Base-by-base conservation (phyloP, 2,113 vertebrate genomes). In the Lagopus leucura region DNA sequence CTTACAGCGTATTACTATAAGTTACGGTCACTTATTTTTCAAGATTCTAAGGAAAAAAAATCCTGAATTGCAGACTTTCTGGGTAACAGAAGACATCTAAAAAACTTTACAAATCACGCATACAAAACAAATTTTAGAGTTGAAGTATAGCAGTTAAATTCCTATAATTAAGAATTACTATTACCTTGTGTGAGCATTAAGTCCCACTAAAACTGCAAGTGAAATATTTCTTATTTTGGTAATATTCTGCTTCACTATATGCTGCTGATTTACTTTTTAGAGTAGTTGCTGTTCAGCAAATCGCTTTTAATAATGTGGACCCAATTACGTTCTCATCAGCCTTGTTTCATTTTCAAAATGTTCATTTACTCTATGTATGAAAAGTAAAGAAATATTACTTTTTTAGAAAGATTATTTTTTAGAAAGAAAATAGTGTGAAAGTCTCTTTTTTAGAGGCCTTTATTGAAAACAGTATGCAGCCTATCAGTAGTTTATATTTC, bases 271-370 rank as follows among this genome's bases (percentile, higher is more conserved):
- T 48, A 11, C 16, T 67, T 40, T 43, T 54, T n/a, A 42, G 57
- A 32, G 9, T 57, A 13, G 6, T 15, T 36, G 19, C 24, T 84
- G 22, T 72, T 82, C 54, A 76, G 2, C 22, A 79, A 65, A 66
- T 86, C 5, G 2, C 3, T 70, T 80, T 21, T 57, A 30, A 43
- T 30, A n/a, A 0, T 2, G 2, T 16, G 21, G 3, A 12, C 19
- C 2, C 8, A 18, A 6, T 74, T 38, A 30, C 0, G 5, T 69
- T 60, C 78, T 43, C 27, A 5, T 50, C 28, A 34, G 5, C 60
- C 6, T 38, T 42, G 7, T 36, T 76, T 50, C 4, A 24, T 67
- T 82, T 69, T 52, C 7, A 61, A 22, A 60, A 88, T 21, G 28
- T 30, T 14, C 0, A 36, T 47, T 89, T 63, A 8, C 7, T 47